Evolutionary conservation across 2,113 vertebrate genomes (phyloP).

Genomic region (Enhydra lutris): DNA sequence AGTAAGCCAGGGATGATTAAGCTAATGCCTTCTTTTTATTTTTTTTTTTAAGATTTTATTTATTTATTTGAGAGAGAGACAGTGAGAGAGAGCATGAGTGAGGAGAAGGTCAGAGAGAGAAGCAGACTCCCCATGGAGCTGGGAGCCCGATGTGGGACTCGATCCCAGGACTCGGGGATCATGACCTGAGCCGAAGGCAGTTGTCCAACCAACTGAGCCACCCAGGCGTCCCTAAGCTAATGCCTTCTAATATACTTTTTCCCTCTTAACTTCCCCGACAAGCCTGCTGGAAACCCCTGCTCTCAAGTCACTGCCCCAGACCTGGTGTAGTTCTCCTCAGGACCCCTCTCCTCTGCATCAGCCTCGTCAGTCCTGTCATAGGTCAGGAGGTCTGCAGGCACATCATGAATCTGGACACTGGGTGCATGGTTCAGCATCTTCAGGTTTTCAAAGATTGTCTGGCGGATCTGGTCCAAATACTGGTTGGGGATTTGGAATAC

Average conservation of each 20-base stretch:
- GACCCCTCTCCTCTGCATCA: slow-evolving; percentile 94
- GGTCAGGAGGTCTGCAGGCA: slow-evolving; percentile 94
- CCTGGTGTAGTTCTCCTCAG: slow-evolving; percentile 96
- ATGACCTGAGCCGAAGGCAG: no score
- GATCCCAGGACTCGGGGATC: no score
- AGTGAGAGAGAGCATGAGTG: no score
- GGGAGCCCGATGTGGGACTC: no score
- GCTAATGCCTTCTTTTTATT: neutral
- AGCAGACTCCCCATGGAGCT: no score
- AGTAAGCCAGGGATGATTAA: neutral
- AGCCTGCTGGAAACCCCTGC: neutral
- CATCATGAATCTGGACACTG: slow-evolving; percentile 98
- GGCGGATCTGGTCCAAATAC: slow-evolving; percentile 98
- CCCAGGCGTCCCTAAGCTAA: no score
- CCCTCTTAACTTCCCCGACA: neutral
- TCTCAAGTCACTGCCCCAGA: slow-evolving; percentile 40
- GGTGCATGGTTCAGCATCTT: slow-evolving; percentile 99
- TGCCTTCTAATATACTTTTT: neutral
- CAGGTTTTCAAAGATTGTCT: slow-evolving; percentile 97
- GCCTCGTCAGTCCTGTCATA: slow-evolving; percentile 96
- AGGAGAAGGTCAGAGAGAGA: no score
- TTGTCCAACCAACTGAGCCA: no score
- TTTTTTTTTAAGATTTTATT: no score
- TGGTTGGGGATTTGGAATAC: slow-evolving; percentile 60
- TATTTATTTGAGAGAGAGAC: no score